Percentiles rank a stretch among this genome's conserved stretches.
phyloP scores from a whole-genome alignment of 1,140 invertebrate species.

The Lithobius niger region DNA sequence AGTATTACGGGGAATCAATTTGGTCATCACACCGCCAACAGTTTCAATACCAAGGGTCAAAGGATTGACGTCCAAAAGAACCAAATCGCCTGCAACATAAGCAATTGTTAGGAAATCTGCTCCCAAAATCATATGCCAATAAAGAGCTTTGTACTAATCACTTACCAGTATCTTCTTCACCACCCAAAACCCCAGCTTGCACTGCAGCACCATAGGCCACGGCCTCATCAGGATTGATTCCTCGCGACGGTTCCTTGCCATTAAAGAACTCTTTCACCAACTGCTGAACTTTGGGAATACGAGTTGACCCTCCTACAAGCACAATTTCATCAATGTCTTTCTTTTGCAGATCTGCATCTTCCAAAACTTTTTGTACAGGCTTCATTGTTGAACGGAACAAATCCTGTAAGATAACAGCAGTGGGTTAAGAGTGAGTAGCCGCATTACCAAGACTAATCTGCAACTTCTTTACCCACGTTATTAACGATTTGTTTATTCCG shows the following conservation, averaged over 20 bases:
- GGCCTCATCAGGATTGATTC: conserved; percentile 97
- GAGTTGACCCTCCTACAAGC: conserved; percentile 94
- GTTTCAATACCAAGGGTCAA: conserved; percentile 98
- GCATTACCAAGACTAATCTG: too few species aligned
- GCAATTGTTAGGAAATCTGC: too few species aligned
- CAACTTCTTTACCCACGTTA: too few species aligned
- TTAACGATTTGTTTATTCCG: too few species aligned
- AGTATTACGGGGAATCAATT: conserved; percentile 93
- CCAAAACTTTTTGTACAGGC: conserved; percentile 94
- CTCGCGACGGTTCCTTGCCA: conserved; percentile 92
- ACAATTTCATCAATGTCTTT: conserved; percentile 99
- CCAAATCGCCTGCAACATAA: conserved; percentile 90
- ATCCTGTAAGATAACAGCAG: conserved; percentile 47
- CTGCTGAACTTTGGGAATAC: conserved; percentile 98
- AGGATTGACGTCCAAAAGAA: conserved; percentile 94
- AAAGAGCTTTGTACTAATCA: conserved; percentile 7
- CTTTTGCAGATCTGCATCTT: conserved; percentile 98
- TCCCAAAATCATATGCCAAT: too few species aligned
- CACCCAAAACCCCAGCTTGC: conserved; percentile 69
- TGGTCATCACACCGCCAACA: conserved; percentile 99
- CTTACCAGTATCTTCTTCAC: conserved; percentile 33
- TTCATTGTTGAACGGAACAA: conserved; percentile 96
- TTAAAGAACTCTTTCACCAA: conserved; percentile 98
- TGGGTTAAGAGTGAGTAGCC: too few species aligned
- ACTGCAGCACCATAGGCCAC: conserved; percentile 98